Conservation (phyloP, 2,888 invertebrate species). For the Drosophila austrosaltans region DNA sequence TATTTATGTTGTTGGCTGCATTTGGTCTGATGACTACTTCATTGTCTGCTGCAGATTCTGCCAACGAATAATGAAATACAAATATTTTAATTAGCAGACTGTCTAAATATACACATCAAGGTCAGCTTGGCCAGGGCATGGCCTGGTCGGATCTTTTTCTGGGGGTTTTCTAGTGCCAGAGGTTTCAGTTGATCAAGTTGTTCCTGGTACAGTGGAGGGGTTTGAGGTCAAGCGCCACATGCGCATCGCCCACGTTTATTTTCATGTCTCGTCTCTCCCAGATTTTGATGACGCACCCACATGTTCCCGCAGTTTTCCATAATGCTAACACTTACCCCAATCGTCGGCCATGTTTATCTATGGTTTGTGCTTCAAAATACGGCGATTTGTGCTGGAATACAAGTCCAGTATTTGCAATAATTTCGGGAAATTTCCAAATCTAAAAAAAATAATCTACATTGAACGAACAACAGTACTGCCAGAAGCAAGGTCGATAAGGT, state of each 20-base stretch:
- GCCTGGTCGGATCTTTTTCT: neutral
- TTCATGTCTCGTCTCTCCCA: slow-evolving; percentile 28
- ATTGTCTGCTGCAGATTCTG: slow-evolving; percentile 82
- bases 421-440: slow-evolving; percentile 47
- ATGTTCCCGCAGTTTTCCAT: neutral
- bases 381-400: slow-evolving; percentile 34
- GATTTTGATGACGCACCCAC: slow-evolving; percentile 50
- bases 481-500: neutral
- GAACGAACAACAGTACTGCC: slow-evolving; percentile 12
- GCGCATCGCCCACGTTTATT: slow-evolving; percentile 65
- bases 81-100: slow-evolving; percentile 3
- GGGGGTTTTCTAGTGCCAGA: slow-evolving; percentile 21
- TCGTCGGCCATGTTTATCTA: slow-evolving; percentile 86
- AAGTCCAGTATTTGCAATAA: slow-evolving; percentile 29
- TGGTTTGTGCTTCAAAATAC: slow-evolving; percentile 36
- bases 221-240: slow-evolving; percentile 54
- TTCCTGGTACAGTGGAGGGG: neutral
- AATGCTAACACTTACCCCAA: slow-evolving; percentile 86
- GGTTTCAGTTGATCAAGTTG: slow-evolving; percentile 25
- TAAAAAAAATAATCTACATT: slow-evolving; percentile 36
- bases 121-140: slow-evolving; percentile 24
- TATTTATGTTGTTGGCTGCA: slow-evolving; percentile 86
- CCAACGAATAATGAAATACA: slow-evolving; percentile 26
- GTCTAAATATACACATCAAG: slow-evolving; percentile 48
- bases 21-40: slow-evolving; percentile 90